Evolutionary conservation across 2,797 vertebrate species (phyloP), one percentile per base, ranked within the genome.

Genomic region (Odontamblyopus rebecca): DNA sequence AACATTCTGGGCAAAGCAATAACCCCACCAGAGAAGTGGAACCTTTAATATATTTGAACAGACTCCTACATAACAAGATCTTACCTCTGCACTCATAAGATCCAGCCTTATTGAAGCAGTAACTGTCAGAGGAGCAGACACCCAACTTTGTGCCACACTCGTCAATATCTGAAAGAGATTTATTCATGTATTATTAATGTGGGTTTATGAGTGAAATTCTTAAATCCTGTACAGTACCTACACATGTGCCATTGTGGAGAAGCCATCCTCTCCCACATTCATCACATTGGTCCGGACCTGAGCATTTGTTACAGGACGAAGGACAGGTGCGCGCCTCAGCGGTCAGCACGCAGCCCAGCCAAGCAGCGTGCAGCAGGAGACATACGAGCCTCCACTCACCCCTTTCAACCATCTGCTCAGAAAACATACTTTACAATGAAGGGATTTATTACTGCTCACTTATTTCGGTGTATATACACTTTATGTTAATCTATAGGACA

Each of bases 81-180:
- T 92, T 68, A 98, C 97, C 95, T 95, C 93, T 93, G 89, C 97
- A 98, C 74, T 96, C 92, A 0, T 96, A 98, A 70, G 96, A 96
- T 5, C 97, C 96, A 32, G 96, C 95, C 0, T 92, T 97, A 82
- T 98, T 98, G 78, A 96, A 89, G n/a, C 97, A 98, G 91, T 95
- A 99, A 56, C 93, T 95, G 91, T 93, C 91, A 4, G 89, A 76
- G 23, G 93, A 91, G 82, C 97, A 98, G 66, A 74, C 86, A 0
- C 88, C 95, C 82, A 93, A 85, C 77, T 96, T 94, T 0, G 95
- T 96, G 77, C 94, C 97, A 29, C 97, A 99, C 82, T 99, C 97
- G 1, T 98, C 97, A 0, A 97, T 86, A 73, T 99, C 97, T 98
- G 85, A 73, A 87, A 82, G 48, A 73, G 26, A 81, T 62, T 62